phyloP scores from a whole-genome alignment of 2,113 vertebrate genomes.

The Regulus satrapa region DNA sequence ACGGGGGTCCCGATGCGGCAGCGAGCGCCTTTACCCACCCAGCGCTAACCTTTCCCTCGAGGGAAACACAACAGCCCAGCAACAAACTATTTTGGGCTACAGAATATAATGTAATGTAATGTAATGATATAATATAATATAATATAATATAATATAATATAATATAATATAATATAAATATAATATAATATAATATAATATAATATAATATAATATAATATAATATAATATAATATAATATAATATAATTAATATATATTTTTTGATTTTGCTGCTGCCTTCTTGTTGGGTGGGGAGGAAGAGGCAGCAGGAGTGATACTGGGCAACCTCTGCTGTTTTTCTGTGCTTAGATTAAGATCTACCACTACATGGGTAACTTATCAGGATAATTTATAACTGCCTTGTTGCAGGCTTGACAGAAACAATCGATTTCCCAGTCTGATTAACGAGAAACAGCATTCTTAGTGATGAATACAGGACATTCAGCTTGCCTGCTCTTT shows the following conservation, averaged over 20 bases:
- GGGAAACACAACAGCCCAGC: neutral
- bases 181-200: no score
- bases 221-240: no score
- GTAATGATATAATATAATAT: no score
- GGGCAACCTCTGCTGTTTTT: neutral
- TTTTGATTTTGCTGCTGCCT: fast-evolving
- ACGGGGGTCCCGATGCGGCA: no score
- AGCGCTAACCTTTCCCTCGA: neutral
- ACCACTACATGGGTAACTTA: neutral
- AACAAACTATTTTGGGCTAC: neutral
- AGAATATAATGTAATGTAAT: no score
- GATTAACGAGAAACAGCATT: neutral
- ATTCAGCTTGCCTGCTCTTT: neutral
- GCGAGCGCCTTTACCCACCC: no score
- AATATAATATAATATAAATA: no score
- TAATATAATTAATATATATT: no score
- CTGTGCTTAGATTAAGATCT: neutral
- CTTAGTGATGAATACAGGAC: neutral
- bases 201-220: no score
- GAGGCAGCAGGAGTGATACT: fast-evolving
- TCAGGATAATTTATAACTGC: no score
- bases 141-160: no score
- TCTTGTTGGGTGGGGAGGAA: neutral
- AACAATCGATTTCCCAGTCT: neutral
- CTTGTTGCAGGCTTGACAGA: neutral